Evolutionary conservation across 2,113 vertebrate genomes (phyloP), one percentile per base, ranked within the genome.

Genomic region (Colossoma macropomum): DNA sequence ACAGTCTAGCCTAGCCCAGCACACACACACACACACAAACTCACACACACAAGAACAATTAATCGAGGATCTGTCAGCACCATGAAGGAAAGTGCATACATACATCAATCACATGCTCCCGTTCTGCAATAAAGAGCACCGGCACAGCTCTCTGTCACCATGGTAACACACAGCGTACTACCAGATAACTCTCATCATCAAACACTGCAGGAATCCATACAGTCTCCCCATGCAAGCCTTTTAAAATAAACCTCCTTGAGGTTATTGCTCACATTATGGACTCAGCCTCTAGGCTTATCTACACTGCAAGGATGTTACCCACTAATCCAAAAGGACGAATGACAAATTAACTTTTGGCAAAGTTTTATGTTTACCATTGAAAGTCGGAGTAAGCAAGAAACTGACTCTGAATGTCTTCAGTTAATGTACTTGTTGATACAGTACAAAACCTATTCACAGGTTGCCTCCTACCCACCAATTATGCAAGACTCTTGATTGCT

Each of bases 101-200:
- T 82, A 52, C 73, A 76, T 82, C 73, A 50, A 82, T 82, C 81
- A 82, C 81, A 38, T 32, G 52, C 73, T 56, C 65, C 23, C 13
- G 27, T 63, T 81, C 54, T 59, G 19, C 60, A 45, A 41, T 25
- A 69, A 25, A 62, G 75, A 77, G 0, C 38, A 52, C 41, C 63
- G 41, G 34, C 50, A 70, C 48, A 27, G 34, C 78, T 11, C 72
- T 73, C 65, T 38, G 68, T 84, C 75, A 72, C 82, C 82, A 87
- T 81, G 75, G 86, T 65, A 87, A 87, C 82, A 60, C 79, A 75
- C 50, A n/a, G 71, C 65, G 48, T 56, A 82, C 72, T n/a, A 62
- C 21, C 72, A 75, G 50, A 69, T 69, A 82, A 76, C 73, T 77
- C 50, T 69, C 73, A 52, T 76, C 73, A 68, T 75, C 63, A 48